Conservation (phyloP, 2,888 invertebrate genomes). For the Catocala fraxini region DNA sequence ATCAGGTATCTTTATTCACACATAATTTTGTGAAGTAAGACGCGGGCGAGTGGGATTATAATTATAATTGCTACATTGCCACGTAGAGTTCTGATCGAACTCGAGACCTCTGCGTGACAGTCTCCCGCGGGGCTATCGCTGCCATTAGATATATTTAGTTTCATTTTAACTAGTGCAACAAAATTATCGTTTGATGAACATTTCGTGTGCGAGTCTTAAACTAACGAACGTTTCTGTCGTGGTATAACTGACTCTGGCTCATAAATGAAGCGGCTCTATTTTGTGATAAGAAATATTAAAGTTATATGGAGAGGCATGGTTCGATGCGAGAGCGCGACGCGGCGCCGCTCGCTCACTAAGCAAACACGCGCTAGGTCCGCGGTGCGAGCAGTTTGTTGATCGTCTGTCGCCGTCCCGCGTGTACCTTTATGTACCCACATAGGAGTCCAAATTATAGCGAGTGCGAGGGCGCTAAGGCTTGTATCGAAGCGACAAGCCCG, state of each 20-base stretch:
- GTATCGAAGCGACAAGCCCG: constrained; percentile 31
- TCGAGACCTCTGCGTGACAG: too few relatives aligned
- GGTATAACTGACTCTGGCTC: not conserved
- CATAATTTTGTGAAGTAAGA: too few relatives aligned
- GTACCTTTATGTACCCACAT: not conserved
- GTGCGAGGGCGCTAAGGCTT: constrained; percentile 17
- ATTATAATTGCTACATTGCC: too few relatives aligned
- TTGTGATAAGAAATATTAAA: constrained; percentile 37
- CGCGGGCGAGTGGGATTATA: too few relatives aligned
- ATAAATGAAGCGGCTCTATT: constrained; percentile 7
- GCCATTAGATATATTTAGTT: too few relatives aligned
- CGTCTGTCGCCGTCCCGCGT: constrained; percentile 4
- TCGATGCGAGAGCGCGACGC: constrained; percentile 7
- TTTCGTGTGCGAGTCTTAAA: not conserved
- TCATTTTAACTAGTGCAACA: too few relatives aligned
- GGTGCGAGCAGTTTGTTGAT: constrained; percentile 19
- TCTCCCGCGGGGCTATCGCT: too few relatives aligned
- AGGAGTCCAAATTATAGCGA: constrained; percentile 14
- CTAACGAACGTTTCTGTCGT: not conserved
- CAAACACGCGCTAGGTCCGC: constrained; percentile 31
- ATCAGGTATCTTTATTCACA: too few relatives aligned
- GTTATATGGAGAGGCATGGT: constrained; percentile 32
- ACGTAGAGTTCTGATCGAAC: too few relatives aligned
- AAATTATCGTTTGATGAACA: too few relatives aligned
- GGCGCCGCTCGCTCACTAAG: constrained; percentile 3